Conservation (phyloP, 2,113 vertebrate genomes). For the Guaruba guarouba region DNA sequence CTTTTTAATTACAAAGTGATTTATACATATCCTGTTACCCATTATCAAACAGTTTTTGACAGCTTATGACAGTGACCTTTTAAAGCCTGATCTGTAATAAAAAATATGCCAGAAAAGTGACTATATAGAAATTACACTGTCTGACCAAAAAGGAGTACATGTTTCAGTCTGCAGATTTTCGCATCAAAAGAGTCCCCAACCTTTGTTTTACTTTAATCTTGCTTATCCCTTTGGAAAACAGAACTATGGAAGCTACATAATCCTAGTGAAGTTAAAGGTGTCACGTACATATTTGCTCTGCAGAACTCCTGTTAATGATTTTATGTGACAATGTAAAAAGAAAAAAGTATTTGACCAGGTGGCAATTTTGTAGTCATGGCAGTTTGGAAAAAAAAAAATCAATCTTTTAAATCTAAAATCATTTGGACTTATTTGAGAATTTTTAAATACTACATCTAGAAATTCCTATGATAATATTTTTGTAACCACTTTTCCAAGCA, state of each 20-base stretch:
- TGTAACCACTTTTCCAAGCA: not conserved
- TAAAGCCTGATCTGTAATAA: not conserved
- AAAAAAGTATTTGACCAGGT: not conserved
- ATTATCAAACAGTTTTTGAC: not conserved
- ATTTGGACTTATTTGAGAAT: not conserved
- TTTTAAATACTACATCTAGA: not conserved
- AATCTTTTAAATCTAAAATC: not conserved
- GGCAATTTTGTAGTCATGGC: not conserved
- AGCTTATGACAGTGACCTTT: not conserved
- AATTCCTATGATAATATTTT: not conserved
- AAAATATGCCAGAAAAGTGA: not conserved
- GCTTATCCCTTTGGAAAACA: not conserved
- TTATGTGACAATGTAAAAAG: not conserved
- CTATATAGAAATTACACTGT: not conserved
- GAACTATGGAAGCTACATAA: not conserved
- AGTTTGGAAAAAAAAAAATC: not conserved
- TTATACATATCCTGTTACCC: not conserved
- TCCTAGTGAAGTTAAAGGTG: not conserved
- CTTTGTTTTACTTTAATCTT: not conserved
- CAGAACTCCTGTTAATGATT: not conserved
- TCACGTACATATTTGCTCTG: not conserved
- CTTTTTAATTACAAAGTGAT: not conserved
- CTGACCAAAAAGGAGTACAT: not conserved
- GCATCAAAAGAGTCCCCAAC: accelerated
- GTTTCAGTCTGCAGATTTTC: not conserved